Base-by-base conservation (phyloP, 2,888 invertebrate species). In the Tanypteryx hageni region DNA sequence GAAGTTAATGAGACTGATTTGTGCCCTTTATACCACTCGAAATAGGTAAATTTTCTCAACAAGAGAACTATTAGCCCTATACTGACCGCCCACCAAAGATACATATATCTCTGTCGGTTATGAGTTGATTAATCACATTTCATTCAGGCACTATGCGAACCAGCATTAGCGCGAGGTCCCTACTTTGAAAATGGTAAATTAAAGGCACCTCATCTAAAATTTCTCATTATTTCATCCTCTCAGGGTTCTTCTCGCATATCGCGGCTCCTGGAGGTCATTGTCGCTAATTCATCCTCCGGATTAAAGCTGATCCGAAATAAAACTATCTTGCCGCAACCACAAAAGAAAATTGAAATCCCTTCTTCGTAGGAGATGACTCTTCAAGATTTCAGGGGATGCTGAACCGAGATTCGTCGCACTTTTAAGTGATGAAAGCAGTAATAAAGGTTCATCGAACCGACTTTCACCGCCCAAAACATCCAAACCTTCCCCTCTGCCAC, bases 381-480 rank as follows among this genome's bases (percentile, higher is more conserved):
- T 61, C 18, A 61, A 61, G 61, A 61, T 61, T 61, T 61, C 61
- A 2, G 2, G 13, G 61, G 76, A 76, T 76, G n/a, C 76, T 44
- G 44, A 44, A 44, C 44, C 44, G 44, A 44, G 44, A 44, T 44
- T 5, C 44, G 44, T 44, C 61, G 14, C 22, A 22, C 76, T 14
- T 76, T 22, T 10, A 16, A 22, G 22, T 76, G 76, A n/a, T n/a
- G 76, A n/a, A 76, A 76, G n/a, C 16, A n/a, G 76, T 76, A 16
- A 64, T 64, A 64, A 22, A 11, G n/a, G 76, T n/a, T 76, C 76
- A 27, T 76, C 13, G 76, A 76, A 76, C 76, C 22, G 22, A 76
- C 76, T 76, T 76, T 76, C 76, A 22, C 76, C 76, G 22, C 16
- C 76, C 76, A 76, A 76, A 76, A 76, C 76, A 76, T 76, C 76